Conservation (phyloP, 1,140 invertebrate genomes). For the Sycophila sp. region DNA sequence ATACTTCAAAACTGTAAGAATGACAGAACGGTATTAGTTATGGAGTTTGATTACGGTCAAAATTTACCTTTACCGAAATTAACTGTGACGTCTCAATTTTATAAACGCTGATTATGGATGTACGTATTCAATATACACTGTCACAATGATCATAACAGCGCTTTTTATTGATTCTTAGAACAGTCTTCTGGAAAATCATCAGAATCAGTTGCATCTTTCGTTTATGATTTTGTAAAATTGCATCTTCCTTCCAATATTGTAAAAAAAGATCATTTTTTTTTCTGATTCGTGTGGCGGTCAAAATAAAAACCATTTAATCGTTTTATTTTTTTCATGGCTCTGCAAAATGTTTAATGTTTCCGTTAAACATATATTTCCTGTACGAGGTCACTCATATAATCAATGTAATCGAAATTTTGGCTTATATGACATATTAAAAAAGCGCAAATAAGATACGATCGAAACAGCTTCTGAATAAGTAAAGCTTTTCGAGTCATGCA, state of each 20-base stretch:
- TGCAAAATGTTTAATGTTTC: not conserved
- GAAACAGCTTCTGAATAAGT: not conserved
- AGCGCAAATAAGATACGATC: not conserved
- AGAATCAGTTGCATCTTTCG: not conserved
- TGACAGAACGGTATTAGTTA: not conserved
- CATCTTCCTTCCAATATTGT: not conserved
- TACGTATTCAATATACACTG: too few relatives aligned
- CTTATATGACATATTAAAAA: not conserved
- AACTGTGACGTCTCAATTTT: constrained; percentile 21
- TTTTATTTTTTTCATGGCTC: not conserved
- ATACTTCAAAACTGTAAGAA: not conserved
- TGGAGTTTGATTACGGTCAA: constrained; percentile 33
- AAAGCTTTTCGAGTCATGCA: not conserved
- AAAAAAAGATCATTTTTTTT: too few relatives aligned
- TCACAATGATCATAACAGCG: constrained; percentile 2
- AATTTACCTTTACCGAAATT: constrained; percentile 33
- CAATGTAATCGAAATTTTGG: not conserved
- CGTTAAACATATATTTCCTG: not conserved
- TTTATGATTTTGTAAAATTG: not conserved
- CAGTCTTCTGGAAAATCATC: not conserved
- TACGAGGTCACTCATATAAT: not conserved
- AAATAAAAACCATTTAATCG: not conserved
- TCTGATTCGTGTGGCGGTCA: not conserved
- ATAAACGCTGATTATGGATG: constrained; percentile 17
- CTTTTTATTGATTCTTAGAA: not conserved